These are phyloP conservation scores for Acomys russatus DNA, from an alignment of 2,797 vertebrate genomes.

Conservation along the genomic window DNA sequence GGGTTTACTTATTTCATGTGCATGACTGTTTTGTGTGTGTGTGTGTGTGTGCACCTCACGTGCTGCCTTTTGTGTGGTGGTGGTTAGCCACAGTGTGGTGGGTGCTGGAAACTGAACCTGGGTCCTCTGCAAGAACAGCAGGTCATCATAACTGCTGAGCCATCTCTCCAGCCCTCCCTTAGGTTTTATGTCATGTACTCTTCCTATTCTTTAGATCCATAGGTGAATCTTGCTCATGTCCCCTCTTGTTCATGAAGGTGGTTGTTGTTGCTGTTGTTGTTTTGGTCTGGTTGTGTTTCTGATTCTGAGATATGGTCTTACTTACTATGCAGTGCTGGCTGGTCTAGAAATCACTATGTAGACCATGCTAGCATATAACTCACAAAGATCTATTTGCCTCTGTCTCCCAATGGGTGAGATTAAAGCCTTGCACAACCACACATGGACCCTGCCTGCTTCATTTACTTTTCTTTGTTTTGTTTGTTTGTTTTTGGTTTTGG, in stretches of 20 bases:
- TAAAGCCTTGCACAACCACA: background rate
- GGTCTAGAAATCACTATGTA: background rate
- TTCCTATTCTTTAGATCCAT: background rate
- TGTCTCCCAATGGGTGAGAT: background rate
- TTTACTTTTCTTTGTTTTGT: background rate
- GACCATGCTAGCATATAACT: background rate
- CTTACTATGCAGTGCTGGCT: background rate
- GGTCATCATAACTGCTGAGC: background rate
- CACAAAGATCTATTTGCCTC: background rate
- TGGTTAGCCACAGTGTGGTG: background rate
- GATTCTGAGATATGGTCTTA: background rate
- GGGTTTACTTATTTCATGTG: background rate
- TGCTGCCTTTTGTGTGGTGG: no score
- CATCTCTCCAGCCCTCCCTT: background rate
- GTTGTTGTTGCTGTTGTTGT: background rate
- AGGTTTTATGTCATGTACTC: background rate
- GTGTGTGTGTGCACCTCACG: background rate
- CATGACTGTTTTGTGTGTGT: background rate
- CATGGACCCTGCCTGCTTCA: background rate
- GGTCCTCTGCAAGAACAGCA: background rate
- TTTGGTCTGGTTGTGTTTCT: background rate
- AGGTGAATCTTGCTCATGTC: background rate
- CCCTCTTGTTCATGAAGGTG: background rate
- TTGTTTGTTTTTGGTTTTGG: background rate
- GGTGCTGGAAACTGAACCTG: no score